Evolutionary conservation across 2,113 vertebrate species (phyloP), one percentile per base, ranked within the genome.

Genomic region (Panurus biarmicus): DNA sequence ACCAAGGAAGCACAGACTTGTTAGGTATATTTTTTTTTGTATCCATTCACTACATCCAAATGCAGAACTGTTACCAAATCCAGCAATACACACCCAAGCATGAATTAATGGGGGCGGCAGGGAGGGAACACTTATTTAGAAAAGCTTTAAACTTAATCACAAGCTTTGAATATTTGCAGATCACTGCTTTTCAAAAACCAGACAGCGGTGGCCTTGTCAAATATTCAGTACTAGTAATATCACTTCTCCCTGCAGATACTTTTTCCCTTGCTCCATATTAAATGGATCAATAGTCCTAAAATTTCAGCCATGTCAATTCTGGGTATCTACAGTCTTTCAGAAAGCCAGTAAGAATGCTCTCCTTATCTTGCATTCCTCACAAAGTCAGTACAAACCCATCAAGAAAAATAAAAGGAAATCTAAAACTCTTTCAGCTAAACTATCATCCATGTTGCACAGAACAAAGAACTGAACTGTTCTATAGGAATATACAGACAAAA

Each of bases 1-100:
- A 89, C n/a, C 64, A 61, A 97, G 80, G 95, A 95, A 93, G 85
- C 62, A 94, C 33, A 82, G 92, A 97, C 80, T 64, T 91, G 88
- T 21, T 94, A 97, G 64, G 54, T 36, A 69, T 67, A 94, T 97
- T 98, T 97, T 74, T 97, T 97, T 12, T 42, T 42, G 40, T 42
- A 91, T 89, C 62, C 31, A 82, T 92, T 95, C 82, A 62, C n/a
- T 33, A 87, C 73, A 38, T 64, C 47, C 26, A 89, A 94, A 92
- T n/a, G 80, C 44, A 82, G 85, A 81, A 78, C 3, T 77, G 29
- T 58, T 61, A 95, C 42, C 42, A 83, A 91, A 95, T 83, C 78
- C 62, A 94, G 31, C 71, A 67, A 92, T 8, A 62, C 10, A 81
- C 22, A 87, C 58, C 60, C 50, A 94, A 53, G 93, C 93, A 96